Conservation (phyloP, 2,113 vertebrate species). For the Gadus chalcogrammus region DNA sequence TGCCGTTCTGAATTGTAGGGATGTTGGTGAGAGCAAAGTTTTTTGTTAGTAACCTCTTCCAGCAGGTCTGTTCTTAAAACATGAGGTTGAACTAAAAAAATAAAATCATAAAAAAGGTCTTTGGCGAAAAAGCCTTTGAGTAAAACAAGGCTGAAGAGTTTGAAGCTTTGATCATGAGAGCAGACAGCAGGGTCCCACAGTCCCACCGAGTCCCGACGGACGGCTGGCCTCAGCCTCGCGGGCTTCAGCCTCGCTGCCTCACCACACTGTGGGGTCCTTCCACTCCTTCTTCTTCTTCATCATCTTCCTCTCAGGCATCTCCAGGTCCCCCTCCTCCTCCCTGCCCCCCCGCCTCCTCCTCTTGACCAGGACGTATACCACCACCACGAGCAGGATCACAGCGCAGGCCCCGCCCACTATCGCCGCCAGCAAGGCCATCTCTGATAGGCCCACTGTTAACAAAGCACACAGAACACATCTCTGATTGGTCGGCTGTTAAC, state of each 20-base stretch:
- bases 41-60: slow-evolving; percentile 14
- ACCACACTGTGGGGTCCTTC: slow-evolving; percentile 71
- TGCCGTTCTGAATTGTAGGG: slow-evolving; percentile 36
- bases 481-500: too few species aligned
- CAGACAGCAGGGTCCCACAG: too few species aligned
- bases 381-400: slow-evolving; percentile 14
- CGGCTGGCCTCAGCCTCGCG: too few species aligned
- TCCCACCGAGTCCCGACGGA: too few species aligned
- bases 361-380: not conserved
- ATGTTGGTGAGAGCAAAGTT: slow-evolving; percentile 17
- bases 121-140: too few species aligned
- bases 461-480: too few species aligned
- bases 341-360: slow-evolving; percentile 69
- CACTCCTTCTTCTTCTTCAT: slow-evolving; percentile 19
- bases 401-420: slow-evolving; percentile 76
- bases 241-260: slow-evolving; percentile 44
- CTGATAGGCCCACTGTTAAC: slow-evolving; percentile 77
- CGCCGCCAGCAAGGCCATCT: slow-evolving; percentile 79
- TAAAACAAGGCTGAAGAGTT: too few species aligned
- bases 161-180: too few species aligned
- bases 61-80: slow-evolving; percentile 30
- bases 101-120: not conserved
- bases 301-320: slow-evolving; percentile 64
- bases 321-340: slow-evolving; percentile 63
- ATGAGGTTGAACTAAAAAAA: not conserved